Evolutionary conservation across 1,140 invertebrate species (phyloP).

Genomic region (Drosophila triauraria): DNA sequence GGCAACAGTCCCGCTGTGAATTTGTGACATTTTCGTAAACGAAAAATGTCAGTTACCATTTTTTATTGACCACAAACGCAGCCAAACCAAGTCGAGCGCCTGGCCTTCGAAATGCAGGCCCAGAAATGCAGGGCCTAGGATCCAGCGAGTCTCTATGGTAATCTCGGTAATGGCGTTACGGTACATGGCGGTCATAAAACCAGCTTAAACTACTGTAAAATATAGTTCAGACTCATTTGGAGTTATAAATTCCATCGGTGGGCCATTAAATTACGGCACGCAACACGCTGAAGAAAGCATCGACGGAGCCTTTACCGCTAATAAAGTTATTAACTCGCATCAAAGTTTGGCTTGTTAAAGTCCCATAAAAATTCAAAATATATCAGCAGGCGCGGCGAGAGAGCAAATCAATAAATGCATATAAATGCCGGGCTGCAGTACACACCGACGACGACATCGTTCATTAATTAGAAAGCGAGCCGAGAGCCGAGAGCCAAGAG

Average conservation of each 20-base stretch:
- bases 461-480: conserved; percentile 78
- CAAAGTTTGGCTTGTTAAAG: conserved; percentile 75
- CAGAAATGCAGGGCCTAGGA: conserved; percentile 56
- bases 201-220: conserved; percentile 76
- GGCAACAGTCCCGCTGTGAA: conserved; percentile 85
- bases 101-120: neutral
- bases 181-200: conserved; percentile 67
- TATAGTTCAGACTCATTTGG: conserved; percentile 77
- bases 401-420: conserved; percentile 71
- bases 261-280: conserved; percentile 60
- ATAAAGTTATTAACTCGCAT: conserved; percentile 79
- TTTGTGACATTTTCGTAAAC: conserved; percentile 85
- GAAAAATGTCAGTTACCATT: conserved; percentile 85
- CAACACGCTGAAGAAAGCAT: conserved; percentile 53
- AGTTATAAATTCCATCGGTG: conserved; percentile 68
- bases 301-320: conserved; percentile 40
- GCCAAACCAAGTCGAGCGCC: conserved; percentile 6
- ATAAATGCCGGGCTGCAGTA: conserved; percentile 62
- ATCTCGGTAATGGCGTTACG: conserved; percentile 61
- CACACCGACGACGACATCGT: conserved; percentile 64
- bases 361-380: conserved; percentile 75
- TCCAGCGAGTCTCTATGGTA: conserved; percentile 24
- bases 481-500: conserved; percentile 20
- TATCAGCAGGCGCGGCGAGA: conserved; percentile 51
- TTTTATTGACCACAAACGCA: conserved; percentile 74